Evolutionary conservation across 2,797 vertebrate genomes (phyloP).

Genomic region (Hydrocynus forskahlii): DNA sequence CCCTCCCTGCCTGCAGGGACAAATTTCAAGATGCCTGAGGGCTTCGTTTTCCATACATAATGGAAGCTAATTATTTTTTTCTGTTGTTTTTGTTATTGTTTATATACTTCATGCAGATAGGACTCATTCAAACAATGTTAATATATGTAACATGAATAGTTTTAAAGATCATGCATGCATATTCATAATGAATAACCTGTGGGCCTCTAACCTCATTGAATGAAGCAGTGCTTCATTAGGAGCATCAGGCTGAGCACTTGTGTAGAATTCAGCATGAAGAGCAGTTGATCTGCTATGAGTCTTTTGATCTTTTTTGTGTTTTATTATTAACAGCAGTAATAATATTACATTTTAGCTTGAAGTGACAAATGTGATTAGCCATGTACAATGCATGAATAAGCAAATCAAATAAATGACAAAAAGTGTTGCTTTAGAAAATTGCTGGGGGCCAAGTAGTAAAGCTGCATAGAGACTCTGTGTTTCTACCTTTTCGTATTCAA

Average conservation of each 20-base stretch:
- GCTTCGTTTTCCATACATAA: slow-evolving; percentile 11
- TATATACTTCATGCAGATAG: neutral
- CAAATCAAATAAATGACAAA: no score
- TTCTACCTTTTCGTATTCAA: no score
- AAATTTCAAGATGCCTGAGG: slow-evolving; percentile 1
- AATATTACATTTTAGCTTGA: neutral
- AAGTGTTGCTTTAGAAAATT: no score
- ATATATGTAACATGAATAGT: neutral
- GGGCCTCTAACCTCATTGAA: neutral
- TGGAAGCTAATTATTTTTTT: neutral
- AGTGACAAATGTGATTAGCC: no score
- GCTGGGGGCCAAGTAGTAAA: no score
- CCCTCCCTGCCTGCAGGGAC: neutral
- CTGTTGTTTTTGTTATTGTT: neutral
- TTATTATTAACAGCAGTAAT: slow-evolving; percentile 11
- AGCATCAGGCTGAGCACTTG: slow-evolving; percentile 28
- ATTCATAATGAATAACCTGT: slow-evolving; percentile 15
- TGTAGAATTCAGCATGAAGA: slow-evolving; percentile 7
- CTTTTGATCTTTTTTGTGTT: slow-evolving; percentile 23
- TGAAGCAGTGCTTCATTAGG: slow-evolving; percentile 39
- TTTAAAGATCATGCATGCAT: neutral
- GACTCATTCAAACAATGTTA: neutral
- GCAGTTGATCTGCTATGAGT: slow-evolving; percentile 1
- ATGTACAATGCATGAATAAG: no score
- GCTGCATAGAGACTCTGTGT: no score